Conservation (phyloP, 2,797 vertebrate species). For the Gymnothorax javanicus region DNA sequence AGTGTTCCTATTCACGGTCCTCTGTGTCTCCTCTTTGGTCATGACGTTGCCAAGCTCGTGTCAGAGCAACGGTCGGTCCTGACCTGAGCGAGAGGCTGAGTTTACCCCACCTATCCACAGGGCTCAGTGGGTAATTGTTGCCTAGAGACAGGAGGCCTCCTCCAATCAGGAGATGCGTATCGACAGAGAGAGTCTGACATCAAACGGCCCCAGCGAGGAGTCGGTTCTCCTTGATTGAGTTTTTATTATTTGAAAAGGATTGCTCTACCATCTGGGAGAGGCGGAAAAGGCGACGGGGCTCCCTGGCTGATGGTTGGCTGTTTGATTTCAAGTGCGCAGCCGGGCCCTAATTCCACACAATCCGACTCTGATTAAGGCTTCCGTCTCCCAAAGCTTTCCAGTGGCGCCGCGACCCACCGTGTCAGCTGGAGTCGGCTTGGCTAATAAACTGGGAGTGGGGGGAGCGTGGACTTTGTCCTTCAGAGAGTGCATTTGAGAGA, state of each 20-base stretch:
- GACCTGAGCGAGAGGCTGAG: not conserved
- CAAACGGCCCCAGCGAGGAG: not conserved
- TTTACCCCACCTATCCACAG: not conserved
- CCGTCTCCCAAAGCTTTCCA: conserved; percentile 28
- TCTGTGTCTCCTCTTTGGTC: too few species aligned
- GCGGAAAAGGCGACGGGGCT: not conserved
- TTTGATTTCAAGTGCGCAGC: conserved; percentile 1
- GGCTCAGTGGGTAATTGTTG: not conserved
- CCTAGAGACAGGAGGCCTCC: not conserved
- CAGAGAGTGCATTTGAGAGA: conserved; percentile 20
- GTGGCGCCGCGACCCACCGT: conserved; percentile 29
- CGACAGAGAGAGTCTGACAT: not conserved
- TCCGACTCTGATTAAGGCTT: conserved; percentile 44
- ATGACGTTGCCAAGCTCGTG: not conserved
- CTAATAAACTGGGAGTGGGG: conserved; percentile 28
- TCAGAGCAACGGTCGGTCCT: not conserved
- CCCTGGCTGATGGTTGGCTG: not conserved
- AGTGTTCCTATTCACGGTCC: too few species aligned
- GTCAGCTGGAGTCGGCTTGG: conserved; percentile 23
- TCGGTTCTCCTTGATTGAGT: conserved; percentile 17
- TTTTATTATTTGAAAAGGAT: conserved; percentile 16
- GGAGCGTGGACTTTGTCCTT: conserved; percentile 33
- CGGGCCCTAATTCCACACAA: conserved; percentile 38
- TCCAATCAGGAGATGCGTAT: not conserved
- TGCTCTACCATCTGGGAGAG: not conserved